Evolutionary conservation across 2,888 invertebrate species (phyloP).

Genomic region (Philereme transversata): DNA sequence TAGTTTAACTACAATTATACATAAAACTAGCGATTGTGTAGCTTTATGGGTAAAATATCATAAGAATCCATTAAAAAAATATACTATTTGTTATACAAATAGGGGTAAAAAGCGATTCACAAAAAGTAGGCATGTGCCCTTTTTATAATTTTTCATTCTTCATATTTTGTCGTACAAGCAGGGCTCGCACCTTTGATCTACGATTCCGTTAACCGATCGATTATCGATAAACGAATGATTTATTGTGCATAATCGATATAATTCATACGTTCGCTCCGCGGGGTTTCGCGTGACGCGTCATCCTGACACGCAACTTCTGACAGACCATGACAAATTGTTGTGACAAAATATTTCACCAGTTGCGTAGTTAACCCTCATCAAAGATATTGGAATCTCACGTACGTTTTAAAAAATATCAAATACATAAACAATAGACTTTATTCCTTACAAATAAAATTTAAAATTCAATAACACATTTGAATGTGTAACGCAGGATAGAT

Average conservation of each 20-base stretch:
- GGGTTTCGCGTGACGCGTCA: conserved; percentile 62
- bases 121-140: conserved; percentile 48
- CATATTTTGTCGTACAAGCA: conserved; percentile 70
- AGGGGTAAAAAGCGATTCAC: conserved; percentile 54
- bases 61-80: conserved; percentile 29
- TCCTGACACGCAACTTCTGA: conserved; percentile 72
- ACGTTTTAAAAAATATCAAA: conserved; percentile 15
- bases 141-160: conserved; percentile 52
- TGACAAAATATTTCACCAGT: conserved; percentile 84
- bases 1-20: not conserved
- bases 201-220: conserved; percentile 75
- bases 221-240: conserved; percentile 73
- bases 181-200: conserved; percentile 68
- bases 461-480: conserved; percentile 18
- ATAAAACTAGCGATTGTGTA: not conserved
- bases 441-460: conserved; percentile 22
- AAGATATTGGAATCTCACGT: conserved; percentile 39
- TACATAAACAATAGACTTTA: conserved; percentile 14
- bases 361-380: conserved; percentile 71
- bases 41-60: not conserved
- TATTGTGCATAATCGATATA: conserved; percentile 76
- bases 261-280: conserved; percentile 66
- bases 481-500: conserved; percentile 36
- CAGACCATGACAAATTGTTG: conserved; percentile 81
- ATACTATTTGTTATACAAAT: conserved; percentile 66